Conservation (phyloP, 2,113 vertebrate species). For the Psittacula cyanocephala region DNA sequence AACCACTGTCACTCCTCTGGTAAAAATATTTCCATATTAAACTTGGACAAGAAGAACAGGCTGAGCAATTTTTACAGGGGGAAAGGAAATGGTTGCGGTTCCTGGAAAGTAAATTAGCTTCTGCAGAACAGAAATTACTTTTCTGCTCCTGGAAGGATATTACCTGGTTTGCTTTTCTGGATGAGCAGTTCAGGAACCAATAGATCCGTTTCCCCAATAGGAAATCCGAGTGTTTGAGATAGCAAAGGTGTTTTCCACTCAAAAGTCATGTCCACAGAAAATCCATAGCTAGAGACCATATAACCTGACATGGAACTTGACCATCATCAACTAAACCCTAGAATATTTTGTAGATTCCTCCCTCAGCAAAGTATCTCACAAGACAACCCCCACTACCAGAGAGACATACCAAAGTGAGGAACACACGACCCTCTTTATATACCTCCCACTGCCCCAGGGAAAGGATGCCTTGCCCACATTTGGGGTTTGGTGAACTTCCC, state of each 20-base stretch:
- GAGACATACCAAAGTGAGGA: neutral
- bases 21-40: neutral
- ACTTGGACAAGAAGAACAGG: neutral
- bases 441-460: neutral
- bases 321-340: neutral
- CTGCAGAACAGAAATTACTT: neutral
- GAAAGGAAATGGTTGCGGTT: neutral
- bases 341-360: neutral
- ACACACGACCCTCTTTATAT: neutral
- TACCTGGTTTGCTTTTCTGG: neutral
- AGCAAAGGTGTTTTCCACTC: neutral
- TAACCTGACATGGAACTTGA: neutral
- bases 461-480: neutral
- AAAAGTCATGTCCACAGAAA: neutral
- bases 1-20: neutral
- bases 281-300: neutral
- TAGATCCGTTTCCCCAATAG: neutral
- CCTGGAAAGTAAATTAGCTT: neutral
- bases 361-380: neutral
- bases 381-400: neutral
- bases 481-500: neutral
- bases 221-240: neutral
- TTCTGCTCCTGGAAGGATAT: neutral
- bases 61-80: neutral
- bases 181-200: neutral